These are phyloP conservation scores for Tetragnatha versicolor DNA, from an alignment of 1,140 invertebrate genomes.

Conservation along the genomic window DNA sequence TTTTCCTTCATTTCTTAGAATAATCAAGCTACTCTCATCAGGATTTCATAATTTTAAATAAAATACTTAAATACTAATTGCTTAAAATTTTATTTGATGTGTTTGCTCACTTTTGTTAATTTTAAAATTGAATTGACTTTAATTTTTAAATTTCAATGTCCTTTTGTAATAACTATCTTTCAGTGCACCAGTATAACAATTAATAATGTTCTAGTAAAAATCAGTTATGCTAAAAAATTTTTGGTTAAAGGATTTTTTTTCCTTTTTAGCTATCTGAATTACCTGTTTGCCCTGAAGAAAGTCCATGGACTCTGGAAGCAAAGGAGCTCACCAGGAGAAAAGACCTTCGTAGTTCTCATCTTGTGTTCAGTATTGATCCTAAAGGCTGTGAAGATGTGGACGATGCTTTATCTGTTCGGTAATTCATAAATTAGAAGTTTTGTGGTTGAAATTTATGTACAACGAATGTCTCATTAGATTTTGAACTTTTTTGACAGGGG, in stretches of 20 bases:
- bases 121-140: no score
- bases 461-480: no score
- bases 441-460: no score
- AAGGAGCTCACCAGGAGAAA: constrained; percentile 59
- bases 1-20: neutral
- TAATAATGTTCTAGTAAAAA: no score
- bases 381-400: constrained; percentile 67
- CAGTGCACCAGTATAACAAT: neutral
- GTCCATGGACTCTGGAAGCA: constrained; percentile 61
- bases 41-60: no score
- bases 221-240: neutral
- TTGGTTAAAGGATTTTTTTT: neutral
- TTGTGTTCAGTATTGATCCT: constrained; percentile 68
- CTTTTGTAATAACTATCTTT: neutral
- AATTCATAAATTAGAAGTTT: no score
- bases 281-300: constrained; percentile 59
- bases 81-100: no score
- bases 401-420: constrained; percentile 65
- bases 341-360: constrained; percentile 64
- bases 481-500: no score
- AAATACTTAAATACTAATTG: no score
- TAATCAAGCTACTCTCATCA: no score
- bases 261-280: constrained; percentile 60
- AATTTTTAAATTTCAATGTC: no score
- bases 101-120: no score